Conservation (phyloP, 2,113 vertebrate genomes). For the Laticauda laticaudata region DNA sequence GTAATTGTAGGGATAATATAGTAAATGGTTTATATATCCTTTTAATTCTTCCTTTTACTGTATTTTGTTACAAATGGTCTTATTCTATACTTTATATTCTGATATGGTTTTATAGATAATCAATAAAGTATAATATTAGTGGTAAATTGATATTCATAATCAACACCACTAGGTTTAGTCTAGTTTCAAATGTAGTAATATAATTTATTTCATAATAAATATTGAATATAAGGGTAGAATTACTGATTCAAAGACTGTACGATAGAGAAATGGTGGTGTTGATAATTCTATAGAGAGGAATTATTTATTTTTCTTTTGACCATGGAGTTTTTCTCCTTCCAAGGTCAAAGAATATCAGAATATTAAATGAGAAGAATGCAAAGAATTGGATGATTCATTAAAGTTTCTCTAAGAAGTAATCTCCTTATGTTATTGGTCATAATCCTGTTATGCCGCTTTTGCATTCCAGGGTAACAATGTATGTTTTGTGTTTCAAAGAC, state of each 20-base stretch:
- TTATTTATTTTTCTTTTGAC: background rate
- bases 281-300: background rate
- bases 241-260: background rate
- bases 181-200: background rate
- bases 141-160: background rate
- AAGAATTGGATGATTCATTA: background rate
- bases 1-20: background rate
- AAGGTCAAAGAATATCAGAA: background rate
- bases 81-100: background rate
- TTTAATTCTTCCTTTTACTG: background rate
- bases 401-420: background rate
- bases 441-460: background rate
- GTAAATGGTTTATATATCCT: background rate
- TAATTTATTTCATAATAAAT: background rate
- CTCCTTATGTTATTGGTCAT: background rate
- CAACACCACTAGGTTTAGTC: rapidly evolving
- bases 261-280: background rate
- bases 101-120: background rate
- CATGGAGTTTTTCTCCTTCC: background rate
- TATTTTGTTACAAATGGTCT: background rate
- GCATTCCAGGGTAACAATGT: background rate
- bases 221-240: background rate
- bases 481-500: background rate
- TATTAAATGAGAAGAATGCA: background rate
- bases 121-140: background rate